These are phyloP conservation scores for Chrysopilus asiliformis DNA, from an alignment of 2,888 invertebrate species.

Conservation along the genomic window DNA sequence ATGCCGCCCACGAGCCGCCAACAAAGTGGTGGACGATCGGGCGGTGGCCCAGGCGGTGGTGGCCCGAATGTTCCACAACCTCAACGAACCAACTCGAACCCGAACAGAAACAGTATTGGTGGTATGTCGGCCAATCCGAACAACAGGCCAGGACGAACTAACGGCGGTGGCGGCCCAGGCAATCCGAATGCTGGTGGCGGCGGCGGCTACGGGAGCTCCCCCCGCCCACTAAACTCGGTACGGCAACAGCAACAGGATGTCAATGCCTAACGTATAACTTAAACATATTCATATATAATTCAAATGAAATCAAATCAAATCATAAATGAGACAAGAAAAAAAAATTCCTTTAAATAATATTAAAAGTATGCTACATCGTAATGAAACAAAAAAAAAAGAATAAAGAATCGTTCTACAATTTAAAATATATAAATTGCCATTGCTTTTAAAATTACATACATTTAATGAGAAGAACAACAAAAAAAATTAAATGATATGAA, in stretches of 20 bases:
- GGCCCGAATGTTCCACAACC: slow-evolving; percentile 8
- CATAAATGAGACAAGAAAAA: not conserved
- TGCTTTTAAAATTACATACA: too few species aligned
- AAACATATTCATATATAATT: slow-evolving; percentile 4
- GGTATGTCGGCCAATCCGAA: slow-evolving; percentile 8
- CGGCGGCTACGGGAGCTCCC: slow-evolving; percentile 9
- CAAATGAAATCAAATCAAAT: slow-evolving; percentile 2
- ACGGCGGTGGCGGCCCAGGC: slow-evolving; percentile 2
- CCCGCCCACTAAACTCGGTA: slow-evolving; percentile 12
- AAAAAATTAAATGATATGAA: too few species aligned
- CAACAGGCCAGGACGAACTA: slow-evolving; percentile 7
- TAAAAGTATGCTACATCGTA: too few species aligned
- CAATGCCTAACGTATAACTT: slow-evolving; percentile 12
- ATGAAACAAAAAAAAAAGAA: too few species aligned
- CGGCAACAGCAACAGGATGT: slow-evolving; percentile 13
- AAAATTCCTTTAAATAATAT: slow-evolving; percentile 1
- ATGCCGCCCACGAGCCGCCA: slow-evolving; percentile 6
- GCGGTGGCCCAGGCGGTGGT: slow-evolving; percentile 19
- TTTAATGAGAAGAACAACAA: too few species aligned
- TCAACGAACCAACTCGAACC: slow-evolving; percentile 20
- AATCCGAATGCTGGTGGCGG: slow-evolving; percentile 2
- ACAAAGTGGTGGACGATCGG: slow-evolving; percentile 8
- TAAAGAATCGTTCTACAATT: too few species aligned
- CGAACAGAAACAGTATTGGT: slow-evolving; percentile 26
- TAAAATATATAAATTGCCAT: too few species aligned